Percentiles rank a stretch among this genome's conserved stretches.
phyloP scores from a whole-genome alignment of 2,888 invertebrate genomes.

The Troilus luridus region DNA sequence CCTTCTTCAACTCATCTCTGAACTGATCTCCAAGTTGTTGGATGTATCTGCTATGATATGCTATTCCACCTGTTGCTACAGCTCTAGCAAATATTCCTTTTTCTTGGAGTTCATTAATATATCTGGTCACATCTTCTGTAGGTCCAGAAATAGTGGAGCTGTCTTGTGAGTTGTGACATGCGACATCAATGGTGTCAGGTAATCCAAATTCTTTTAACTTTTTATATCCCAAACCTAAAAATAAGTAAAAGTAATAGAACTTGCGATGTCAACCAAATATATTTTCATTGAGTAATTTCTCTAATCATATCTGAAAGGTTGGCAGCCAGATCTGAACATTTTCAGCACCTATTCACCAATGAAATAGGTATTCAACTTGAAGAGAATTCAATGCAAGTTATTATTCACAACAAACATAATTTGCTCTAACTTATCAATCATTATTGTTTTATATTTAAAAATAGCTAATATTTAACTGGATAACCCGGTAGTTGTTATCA shows the following conservation, averaged over 20 bases:
- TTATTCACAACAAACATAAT: too few relatives aligned
- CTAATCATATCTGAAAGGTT: background rate
- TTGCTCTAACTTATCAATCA: too few relatives aligned
- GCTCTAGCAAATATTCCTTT: conserved; percentile 66
- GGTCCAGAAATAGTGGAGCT: conserved; percentile 87
- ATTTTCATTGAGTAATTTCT: background rate
- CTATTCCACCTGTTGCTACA: conserved; percentile 66
- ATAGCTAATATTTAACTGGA: too few relatives aligned
- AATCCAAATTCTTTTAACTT: conserved; percentile 66
- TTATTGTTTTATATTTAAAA: too few relatives aligned
- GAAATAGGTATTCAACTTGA: background rate
- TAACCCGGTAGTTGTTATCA: too few relatives aligned
- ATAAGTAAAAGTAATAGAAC: background rate
- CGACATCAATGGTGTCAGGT: conserved; percentile 79
- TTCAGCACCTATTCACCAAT: background rate
- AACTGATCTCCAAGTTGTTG: conserved; percentile 70
- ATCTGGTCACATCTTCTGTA: conserved; percentile 74
- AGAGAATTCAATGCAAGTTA: background rate
- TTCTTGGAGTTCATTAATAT: conserved; percentile 73
- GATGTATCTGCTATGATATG: conserved; percentile 67
- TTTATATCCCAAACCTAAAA: conserved; percentile 66
- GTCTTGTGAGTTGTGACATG: conserved; percentile 85
- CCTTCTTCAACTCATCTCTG: conserved; percentile 69
- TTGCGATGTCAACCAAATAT: background rate
- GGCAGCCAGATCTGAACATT: background rate